Base-by-base conservation (phyloP, 2,113 vertebrate species). In the Tyrannus savana region DNA sequence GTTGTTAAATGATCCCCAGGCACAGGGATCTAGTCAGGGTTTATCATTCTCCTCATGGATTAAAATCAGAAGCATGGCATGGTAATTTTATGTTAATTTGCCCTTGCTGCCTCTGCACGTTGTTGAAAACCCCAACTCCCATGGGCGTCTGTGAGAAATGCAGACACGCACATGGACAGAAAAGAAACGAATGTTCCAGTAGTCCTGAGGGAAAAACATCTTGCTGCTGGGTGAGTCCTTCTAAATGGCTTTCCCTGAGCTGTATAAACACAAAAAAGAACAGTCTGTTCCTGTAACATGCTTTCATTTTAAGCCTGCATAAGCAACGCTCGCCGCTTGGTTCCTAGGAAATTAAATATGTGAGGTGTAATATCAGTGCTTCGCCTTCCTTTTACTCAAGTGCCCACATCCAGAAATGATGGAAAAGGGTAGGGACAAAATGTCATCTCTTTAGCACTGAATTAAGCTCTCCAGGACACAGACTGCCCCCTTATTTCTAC, bases 41-140 rank as follows among this genome's bases (percentile, higher is more conserved):
- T 96, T 83, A 47, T 82, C 47, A 8, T 60, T 68, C 19, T 46
- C 12, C 52, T 75, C 47, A 30, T 42, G 39, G 37, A 64, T 75
- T 91, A 44, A 3, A 19, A 46, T 62, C 58, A 3, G 2, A 69
- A 95, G 17, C 22, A 80, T 11, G 53, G 47, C 63, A 67, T 46
- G 53, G 37, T 93, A 83, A 80, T 90, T 88, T 92, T 85, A 33
- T 88, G 79, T 18, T 83, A 46, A 93, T 90, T 90, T 93, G 22
- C 76, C 52, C 87, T 89, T 67, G 8, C 56, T 87, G 63, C 59
- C 85, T 83, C 50, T 77, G 90, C 21, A 37, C 15, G 18, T 46
- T 47, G 31, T 52, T 93, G 75, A 81, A 94, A 93, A 83, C 62
- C 30, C 46, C 23, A 42, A 30, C 63, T 90, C 59, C 64, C 76